Evolutionary conservation across 2,797 vertebrate species (phyloP).

Genomic region (Trematomus bernacchii): DNA sequence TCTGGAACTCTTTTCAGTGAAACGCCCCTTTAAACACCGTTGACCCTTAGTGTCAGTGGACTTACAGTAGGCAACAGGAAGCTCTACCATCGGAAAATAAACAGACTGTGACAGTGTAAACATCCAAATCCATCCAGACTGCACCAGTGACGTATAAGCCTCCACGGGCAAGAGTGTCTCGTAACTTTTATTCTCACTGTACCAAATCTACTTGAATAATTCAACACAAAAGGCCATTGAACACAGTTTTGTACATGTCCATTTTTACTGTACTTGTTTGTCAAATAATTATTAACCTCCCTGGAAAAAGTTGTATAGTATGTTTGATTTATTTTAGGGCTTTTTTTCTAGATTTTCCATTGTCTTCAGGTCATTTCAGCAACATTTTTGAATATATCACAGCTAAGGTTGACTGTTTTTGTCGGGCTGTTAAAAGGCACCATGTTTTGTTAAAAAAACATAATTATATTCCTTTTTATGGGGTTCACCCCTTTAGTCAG

Average conservation of each 20-base stretch:
- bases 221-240: conserved; percentile 84
- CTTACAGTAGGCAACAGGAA: conserved; percentile 50
- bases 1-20: conserved; percentile 50
- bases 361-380: conserved; percentile 77
- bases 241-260: conserved; percentile 82
- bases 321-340: conserved; percentile 46
- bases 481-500: conserved; percentile 67
- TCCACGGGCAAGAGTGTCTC: conserved; percentile 62
- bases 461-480: conserved; percentile 37
- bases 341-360: conserved; percentile 51
- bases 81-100: conserved; percentile 50
- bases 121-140: conserved; percentile 67
- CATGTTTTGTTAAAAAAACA: conserved; percentile 35
- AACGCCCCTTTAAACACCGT: conserved; percentile 60
- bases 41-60: conserved; percentile 51
- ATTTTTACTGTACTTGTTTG: conserved; percentile 80
- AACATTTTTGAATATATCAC: conserved; percentile 54
- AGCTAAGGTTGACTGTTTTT: conserved; percentile 60
- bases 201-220: conserved; percentile 88
- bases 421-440: conserved; percentile 51
- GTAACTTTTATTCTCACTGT: conserved; percentile 80
- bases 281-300: conserved; percentile 72
- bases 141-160: conserved; percentile 61
- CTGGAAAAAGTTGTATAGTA: conserved; percentile 67
- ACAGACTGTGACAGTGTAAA: conserved; percentile 52